These are phyloP conservation scores for Tragelaphus imberbis DNA, from an alignment of 2,113 vertebrate species.

Conservation along the genomic window DNA sequence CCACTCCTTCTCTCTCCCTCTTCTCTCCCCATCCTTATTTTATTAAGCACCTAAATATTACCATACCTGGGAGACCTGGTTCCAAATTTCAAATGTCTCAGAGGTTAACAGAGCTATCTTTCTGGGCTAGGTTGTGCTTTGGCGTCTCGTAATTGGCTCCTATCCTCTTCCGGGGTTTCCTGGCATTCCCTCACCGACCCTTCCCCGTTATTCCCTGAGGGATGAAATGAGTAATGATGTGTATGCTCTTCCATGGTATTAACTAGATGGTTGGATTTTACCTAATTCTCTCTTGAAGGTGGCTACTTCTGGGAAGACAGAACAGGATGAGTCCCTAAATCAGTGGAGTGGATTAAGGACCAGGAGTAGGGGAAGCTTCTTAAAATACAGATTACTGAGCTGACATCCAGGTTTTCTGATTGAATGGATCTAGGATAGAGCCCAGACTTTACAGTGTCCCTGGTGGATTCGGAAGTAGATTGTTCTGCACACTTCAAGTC, in stretches of 20 bases:
- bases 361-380: not conserved
- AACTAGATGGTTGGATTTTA: not conserved
- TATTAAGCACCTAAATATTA: not conserved
- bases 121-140: not conserved
- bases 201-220: not conserved
- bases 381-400: not conserved
- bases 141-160: not conserved
- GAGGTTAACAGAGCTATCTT: not conserved
- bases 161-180: not conserved
- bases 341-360: not conserved
- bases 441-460: not conserved
- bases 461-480: not conserved
- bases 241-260: not conserved
- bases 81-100: not conserved
- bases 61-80: not conserved
- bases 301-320: not conserved
- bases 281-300: not conserved
- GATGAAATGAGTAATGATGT: not conserved
- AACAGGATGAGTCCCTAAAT: not conserved
- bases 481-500: not conserved
- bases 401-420: not conserved
- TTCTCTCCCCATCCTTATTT: not conserved
- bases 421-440: not conserved
- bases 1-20: not conserved
- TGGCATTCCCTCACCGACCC: not conserved